Evolutionary conservation across 2,113 vertebrate species (phyloP).

Genomic region (Oplegnathus fasciatus): DNA sequence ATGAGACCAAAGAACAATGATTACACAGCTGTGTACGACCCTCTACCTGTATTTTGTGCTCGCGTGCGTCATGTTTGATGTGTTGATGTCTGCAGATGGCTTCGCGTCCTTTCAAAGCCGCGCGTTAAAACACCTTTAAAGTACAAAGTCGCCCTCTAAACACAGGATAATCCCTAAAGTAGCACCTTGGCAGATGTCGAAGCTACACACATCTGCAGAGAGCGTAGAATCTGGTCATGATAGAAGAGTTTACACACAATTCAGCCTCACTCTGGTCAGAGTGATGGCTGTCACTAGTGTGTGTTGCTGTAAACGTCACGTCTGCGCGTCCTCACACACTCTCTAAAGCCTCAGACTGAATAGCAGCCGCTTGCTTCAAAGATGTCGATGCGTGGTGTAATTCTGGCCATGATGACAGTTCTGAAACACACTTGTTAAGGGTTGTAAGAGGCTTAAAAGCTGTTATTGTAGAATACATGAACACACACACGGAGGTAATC

Average conservation of each 20-base stretch:
- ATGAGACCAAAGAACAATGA: slow-evolving; percentile 57
- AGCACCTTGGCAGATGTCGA: slow-evolving; percentile 60
- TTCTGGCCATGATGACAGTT: slow-evolving; percentile 72
- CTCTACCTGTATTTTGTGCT: slow-evolving; percentile 58
- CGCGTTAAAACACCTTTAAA: slow-evolving; percentile 54
- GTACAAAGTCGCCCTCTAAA: slow-evolving; percentile 64
- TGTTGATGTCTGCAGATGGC: slow-evolving; percentile 61
- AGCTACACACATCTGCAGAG: slow-evolving; percentile 42
- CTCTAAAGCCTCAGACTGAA: slow-evolving; percentile 3
- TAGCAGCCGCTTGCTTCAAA: slow-evolving; percentile 57
- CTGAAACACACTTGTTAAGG: slow-evolving; percentile 58
- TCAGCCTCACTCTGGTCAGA: background rate
- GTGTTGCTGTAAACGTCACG: slow-evolving; percentile 24
- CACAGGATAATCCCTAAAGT: slow-evolving; percentile 72
- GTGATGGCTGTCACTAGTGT: background rate
- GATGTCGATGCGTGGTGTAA: slow-evolving; percentile 49
- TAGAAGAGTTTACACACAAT: background rate
- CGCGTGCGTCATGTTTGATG: slow-evolving; percentile 58
- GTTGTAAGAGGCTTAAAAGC: slow-evolving; percentile 62
- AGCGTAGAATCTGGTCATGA: background rate
- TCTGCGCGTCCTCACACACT: slow-evolving; percentile 1
- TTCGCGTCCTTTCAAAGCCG: slow-evolving; percentile 47
- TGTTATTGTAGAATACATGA: slow-evolving; percentile 52
- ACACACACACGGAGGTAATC: slow-evolving; percentile 33
- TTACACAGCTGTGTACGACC: slow-evolving; percentile 64